These are phyloP conservation scores for Oreochromis aureus DNA, from an alignment of 2,113 vertebrate genomes.

Conservation along the genomic window DNA sequence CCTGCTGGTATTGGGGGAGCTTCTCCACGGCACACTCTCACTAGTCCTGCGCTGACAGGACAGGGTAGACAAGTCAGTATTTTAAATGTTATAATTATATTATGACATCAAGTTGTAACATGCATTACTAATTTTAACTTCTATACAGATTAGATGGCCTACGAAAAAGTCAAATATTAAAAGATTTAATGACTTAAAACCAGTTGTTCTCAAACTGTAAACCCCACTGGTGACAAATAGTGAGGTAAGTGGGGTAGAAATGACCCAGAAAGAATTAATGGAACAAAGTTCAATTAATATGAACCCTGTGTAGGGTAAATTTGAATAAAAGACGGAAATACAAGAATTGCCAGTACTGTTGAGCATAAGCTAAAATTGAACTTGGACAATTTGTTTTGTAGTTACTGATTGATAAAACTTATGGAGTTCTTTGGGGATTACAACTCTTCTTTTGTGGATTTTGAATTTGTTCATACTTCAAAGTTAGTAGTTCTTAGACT, in stretches of 20 bases:
- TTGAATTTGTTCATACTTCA: not conserved
- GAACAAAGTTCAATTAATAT: not conserved
- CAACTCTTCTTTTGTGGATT: not conserved
- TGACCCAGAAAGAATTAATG: not conserved
- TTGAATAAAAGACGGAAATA: not conserved
- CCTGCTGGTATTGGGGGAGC: slow-evolving; percentile 80
- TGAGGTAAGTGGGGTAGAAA: not conserved
- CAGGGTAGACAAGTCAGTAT: slow-evolving; percentile 86
- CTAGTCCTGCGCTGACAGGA: slow-evolving; percentile 76
- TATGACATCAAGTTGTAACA: not conserved
- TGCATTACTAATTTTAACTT: not conserved
- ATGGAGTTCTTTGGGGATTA: not conserved
- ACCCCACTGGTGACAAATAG: not conserved
- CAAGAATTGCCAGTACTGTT: not conserved
- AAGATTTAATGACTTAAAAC: not conserved
- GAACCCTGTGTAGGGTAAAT: not conserved
- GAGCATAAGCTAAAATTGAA: not conserved
- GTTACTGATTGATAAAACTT: not conserved
- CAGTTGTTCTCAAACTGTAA: not conserved
- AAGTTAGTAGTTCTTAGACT: no score
- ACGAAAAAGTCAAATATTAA: rapidly evolving
- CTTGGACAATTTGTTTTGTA: not conserved
- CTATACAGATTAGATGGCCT: not conserved
- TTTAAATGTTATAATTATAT: not conserved
- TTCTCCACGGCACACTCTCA: slow-evolving; percentile 84